phyloP scores from a whole-genome alignment of 2,797 vertebrate species.

The Coracias cyanogaster region DNA sequence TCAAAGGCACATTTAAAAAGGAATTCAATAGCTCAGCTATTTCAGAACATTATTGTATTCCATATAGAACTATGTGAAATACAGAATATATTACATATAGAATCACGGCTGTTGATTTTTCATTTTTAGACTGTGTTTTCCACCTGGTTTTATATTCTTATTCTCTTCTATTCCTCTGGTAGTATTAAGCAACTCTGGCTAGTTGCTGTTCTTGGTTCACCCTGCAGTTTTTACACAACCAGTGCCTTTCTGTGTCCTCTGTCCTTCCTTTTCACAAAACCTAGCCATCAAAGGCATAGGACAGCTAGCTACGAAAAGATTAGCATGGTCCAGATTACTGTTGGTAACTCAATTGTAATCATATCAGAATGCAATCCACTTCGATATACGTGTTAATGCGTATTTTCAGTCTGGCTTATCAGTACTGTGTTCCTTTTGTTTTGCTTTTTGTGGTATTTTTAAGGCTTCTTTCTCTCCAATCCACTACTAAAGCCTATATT shows the following conservation, averaged over 20 bases:
- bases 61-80: constrained; percentile 6
- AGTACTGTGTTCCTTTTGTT: not conserved
- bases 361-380: not conserved
- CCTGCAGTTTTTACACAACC: not conserved
- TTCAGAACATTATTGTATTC: constrained; percentile 61
- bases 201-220: not conserved
- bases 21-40: constrained; percentile 62
- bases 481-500: not conserved
- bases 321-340: not conserved
- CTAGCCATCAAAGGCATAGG: not conserved
- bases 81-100: constrained; percentile 34
- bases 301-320: not conserved
- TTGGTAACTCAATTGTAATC: not conserved
- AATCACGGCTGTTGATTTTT: constrained; percentile 34
- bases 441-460: not conserved
- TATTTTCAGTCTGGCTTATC: not conserved
- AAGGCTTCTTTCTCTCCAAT: not conserved
- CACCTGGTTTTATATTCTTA: not conserved
- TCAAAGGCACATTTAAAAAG: constrained; percentile 49
- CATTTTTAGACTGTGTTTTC: not conserved
- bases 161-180: not conserved
- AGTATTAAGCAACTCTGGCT: not conserved
- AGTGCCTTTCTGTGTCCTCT: not conserved
- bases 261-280: not conserved
- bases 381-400: not conserved